Conservation (phyloP, 2,113 vertebrate genomes). For the Petromus typicus region DNA sequence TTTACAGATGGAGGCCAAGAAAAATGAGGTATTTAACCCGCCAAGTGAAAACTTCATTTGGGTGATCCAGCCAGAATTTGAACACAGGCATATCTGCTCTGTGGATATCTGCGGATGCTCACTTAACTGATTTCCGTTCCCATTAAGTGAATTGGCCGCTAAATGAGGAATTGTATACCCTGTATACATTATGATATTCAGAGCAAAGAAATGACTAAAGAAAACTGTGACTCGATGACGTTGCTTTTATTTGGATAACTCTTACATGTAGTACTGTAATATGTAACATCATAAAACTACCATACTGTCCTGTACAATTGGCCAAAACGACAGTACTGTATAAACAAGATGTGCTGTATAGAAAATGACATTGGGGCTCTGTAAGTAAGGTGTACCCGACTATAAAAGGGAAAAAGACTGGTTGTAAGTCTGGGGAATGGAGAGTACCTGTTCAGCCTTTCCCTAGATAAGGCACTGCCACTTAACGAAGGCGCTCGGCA, state of each 20-base stretch:
- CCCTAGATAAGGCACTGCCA: not conserved
- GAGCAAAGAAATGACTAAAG: not conserved
- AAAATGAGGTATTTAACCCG: conserved; percentile 50
- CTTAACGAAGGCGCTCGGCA: not conserved
- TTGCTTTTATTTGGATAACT: not conserved
- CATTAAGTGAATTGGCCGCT: not conserved
- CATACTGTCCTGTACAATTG: not conserved
- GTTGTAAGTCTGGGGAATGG: not conserved
- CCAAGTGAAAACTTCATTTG: conserved; percentile 2
- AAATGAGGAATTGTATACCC: not conserved
- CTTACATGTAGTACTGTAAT: not conserved
- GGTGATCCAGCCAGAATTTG: not conserved
- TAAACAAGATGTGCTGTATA: not conserved
- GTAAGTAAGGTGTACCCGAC: not conserved
- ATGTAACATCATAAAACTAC: not conserved
- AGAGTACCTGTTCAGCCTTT: not conserved
- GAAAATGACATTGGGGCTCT: not conserved
- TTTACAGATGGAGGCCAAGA: conserved; percentile 47
- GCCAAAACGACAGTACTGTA: not conserved
- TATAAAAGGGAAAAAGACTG: not conserved
- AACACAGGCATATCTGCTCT: not conserved
- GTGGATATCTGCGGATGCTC: not conserved
- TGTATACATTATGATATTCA: not conserved
- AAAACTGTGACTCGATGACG: not conserved
- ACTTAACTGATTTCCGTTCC: not conserved